These are phyloP conservation scores for Tapirus indicus DNA, from an alignment of 2,797 vertebrate genomes.

Conservation along the genomic window DNA sequence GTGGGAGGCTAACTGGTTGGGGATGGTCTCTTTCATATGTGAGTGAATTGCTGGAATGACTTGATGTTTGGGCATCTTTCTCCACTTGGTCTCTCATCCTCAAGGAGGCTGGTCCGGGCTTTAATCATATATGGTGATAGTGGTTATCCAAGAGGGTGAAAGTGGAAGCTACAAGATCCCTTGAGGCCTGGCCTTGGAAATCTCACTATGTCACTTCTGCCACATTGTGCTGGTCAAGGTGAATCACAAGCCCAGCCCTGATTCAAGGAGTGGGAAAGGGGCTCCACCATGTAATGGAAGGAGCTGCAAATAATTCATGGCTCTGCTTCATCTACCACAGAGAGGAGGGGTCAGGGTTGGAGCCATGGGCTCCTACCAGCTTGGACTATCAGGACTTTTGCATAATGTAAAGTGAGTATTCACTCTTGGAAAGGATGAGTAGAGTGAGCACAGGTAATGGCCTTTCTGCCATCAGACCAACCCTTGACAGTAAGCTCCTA, in stretches of 20 bases:
- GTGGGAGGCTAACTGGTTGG: not conserved
- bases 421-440: not conserved
- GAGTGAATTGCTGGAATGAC: not conserved
- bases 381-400: not conserved
- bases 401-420: not conserved
- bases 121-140: not conserved
- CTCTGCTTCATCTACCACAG: not conserved
- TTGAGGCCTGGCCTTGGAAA: not conserved
- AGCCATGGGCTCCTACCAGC: not conserved
- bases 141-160: not conserved
- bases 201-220: not conserved
- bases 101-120: not conserved
- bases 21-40: not conserved
- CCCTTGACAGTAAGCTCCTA: not conserved
- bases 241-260: not conserved
- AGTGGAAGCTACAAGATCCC: not conserved
- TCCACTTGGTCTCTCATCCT: not conserved
- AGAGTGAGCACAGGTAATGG: not conserved
- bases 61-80: not conserved
- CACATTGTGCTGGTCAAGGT: not conserved
- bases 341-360: not conserved
- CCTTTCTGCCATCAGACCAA: not conserved
- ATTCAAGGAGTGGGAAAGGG: not conserved
- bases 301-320: not conserved
- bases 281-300: not conserved